phyloP scores from a whole-genome alignment of 2,113 vertebrate genomes.

The Sebastes fasciatus region DNA sequence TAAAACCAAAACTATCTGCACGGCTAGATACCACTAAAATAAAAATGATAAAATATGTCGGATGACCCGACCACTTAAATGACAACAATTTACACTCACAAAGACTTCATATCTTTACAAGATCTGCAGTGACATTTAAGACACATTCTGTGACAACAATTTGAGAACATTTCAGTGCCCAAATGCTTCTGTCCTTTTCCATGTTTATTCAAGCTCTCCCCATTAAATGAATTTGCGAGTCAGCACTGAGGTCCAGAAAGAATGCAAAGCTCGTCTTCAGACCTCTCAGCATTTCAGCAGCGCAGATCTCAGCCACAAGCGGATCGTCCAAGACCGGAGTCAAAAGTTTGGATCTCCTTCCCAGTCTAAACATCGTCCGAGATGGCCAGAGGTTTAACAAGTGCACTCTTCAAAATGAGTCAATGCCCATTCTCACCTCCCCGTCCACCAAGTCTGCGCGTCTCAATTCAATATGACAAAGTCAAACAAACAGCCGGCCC shows the following conservation, averaged over 20 bases:
- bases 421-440: slow-evolving; percentile 48
- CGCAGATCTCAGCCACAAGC: slow-evolving; percentile 44
- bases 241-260: slow-evolving; percentile 71
- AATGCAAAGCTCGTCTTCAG: slow-evolving; percentile 61
- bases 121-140: slow-evolving; percentile 3
- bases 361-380: slow-evolving; percentile 73
- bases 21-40: background rate
- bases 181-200: slow-evolving; percentile 48
- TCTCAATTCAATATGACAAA: slow-evolving; percentile 74
- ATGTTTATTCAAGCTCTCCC: slow-evolving; percentile 62
- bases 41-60: background rate
- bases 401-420: slow-evolving; percentile 66
- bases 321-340: slow-evolving; percentile 51
- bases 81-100: background rate
- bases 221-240: slow-evolving; percentile 65
- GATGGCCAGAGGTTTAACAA: slow-evolving; percentile 66
- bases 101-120: background rate
- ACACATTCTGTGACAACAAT: slow-evolving; percentile 13
- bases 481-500: slow-evolving; percentile 74
- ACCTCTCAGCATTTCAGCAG: slow-evolving; percentile 40
- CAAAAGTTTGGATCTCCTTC: slow-evolving; percentile 36
- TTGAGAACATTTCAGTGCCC: slow-evolving; percentile 21
- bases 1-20: background rate
- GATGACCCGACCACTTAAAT: background rate
- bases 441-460: slow-evolving; percentile 41